Percentiles rank a stretch among this genome's conserved stretches.
Evolutionary conservation across 2,113 vertebrate genomes (phyloP).

Genomic region (human): DNA sequence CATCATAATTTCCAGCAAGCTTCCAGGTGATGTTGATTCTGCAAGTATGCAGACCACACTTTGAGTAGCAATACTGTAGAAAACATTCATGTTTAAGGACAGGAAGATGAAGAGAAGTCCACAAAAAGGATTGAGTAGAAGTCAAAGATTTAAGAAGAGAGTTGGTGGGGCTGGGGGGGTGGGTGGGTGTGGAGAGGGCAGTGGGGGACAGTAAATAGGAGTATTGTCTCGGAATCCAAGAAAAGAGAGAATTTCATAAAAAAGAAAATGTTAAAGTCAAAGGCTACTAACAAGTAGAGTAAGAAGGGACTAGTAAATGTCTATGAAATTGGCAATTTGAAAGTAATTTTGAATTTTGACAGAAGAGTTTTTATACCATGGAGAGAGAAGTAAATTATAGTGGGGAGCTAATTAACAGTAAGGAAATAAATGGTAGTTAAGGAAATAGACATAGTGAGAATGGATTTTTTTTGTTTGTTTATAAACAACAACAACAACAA

Average conservation of each 20-base stretch:
- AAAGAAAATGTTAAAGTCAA: constrained; percentile 23
- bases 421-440: not conserved
- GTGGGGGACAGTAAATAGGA: not conserved
- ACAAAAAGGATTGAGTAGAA: not conserved
- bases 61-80: not conserved
- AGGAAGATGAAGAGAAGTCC: not conserved
- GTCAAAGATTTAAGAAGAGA: not conserved
- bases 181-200: too few species aligned
- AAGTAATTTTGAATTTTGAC: constrained; percentile 43
- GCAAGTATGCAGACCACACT: not conserved
- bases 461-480: not conserved
- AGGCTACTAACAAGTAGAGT: not conserved
- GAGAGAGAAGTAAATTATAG: not conserved
- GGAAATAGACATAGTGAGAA: not conserved
- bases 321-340: not conserved
- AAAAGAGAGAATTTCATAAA: not conserved
- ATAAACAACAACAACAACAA: not conserved
- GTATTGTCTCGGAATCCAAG: not conserved
- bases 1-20: not conserved
- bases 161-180: not conserved
- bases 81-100: constrained; percentile 25
- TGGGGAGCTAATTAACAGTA: not conserved
- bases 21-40: not conserved
- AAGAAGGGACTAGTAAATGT: constrained; percentile 10
- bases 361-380: not conserved